A percentile compares a stretch with the other conserved stretches of the same genome.
phyloP scores from a whole-genome alignment of 30 jellyfish, hydroid and myxozoan genomes.

The Aurelia aurita complex sp. Pacific region DNA sequence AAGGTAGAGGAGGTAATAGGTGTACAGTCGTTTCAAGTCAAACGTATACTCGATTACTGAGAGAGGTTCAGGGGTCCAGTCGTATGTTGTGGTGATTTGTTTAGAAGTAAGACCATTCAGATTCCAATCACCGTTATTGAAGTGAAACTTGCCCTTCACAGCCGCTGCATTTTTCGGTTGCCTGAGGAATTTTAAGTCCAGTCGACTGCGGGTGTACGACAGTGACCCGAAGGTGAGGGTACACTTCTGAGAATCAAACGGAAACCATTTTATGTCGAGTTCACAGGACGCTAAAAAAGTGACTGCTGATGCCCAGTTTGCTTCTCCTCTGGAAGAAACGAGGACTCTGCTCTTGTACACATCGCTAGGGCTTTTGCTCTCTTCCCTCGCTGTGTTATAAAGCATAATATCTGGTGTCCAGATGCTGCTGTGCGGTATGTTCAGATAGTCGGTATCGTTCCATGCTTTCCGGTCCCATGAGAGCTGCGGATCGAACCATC shows the following conservation, averaged over 20 bases:
- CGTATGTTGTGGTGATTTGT: slow-evolving; percentile 6
- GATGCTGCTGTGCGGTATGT: slow-evolving; percentile 11
- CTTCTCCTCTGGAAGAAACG: slow-evolving; percentile 24
- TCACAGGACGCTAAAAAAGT: slow-evolving; percentile 46
- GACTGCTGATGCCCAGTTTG: slow-evolving; percentile 51
- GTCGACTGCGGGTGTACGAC: slow-evolving; percentile 46
- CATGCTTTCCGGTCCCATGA: slow-evolving; percentile 54
- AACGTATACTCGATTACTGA: slow-evolving; percentile 42
- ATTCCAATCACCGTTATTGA: slow-evolving; percentile 56
- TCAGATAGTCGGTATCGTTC: slow-evolving; percentile 47
- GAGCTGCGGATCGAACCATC: slow-evolving; percentile 65
- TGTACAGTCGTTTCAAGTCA: slow-evolving; percentile 39
- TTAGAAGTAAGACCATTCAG: slow-evolving; percentile 15
- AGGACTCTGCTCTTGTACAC: slow-evolving; percentile 42
- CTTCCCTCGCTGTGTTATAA: slow-evolving; percentile 54
- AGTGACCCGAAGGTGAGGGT: slow-evolving; percentile 58
- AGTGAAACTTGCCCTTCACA: slow-evolving; percentile 29
- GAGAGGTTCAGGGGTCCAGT: slow-evolving; percentile 50
- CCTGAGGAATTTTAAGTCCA: slow-evolving; percentile 25
- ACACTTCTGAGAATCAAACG: slow-evolving; percentile 64
- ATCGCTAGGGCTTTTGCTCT: slow-evolving; percentile 42
- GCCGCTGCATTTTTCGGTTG: slow-evolving; percentile 46
- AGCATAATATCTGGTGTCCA: slow-evolving; percentile 74
- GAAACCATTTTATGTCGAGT: slow-evolving; percentile 53
- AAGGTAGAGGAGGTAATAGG: slow-evolving; percentile 69